These are phyloP conservation scores for Laticauda colubrina DNA, from an alignment of 2,113 vertebrate genomes.

Conservation along the genomic window DNA sequence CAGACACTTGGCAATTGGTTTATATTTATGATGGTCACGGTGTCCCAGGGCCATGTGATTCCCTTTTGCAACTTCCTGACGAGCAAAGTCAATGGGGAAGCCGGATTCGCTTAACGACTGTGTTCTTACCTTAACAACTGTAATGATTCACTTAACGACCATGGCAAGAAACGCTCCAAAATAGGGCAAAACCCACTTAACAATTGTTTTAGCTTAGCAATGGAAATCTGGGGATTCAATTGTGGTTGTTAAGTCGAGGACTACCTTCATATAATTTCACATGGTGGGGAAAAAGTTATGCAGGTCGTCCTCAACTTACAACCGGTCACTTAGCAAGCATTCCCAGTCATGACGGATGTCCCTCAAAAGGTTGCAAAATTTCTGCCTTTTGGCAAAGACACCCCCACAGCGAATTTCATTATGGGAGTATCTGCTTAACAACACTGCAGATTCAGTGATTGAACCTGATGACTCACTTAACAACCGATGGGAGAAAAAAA, in stretches of 20 bases:
- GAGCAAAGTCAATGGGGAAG: too few relatives aligned
- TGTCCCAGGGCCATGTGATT: too few relatives aligned
- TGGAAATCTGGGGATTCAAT: background rate
- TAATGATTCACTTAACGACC: background rate
- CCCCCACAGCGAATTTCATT: too few relatives aligned
- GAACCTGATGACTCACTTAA: background rate
- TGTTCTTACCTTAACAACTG: background rate
- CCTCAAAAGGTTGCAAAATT: background rate
- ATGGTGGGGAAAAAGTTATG: too few relatives aligned
- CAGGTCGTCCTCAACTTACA: too few relatives aligned
- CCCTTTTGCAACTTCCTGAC: too few relatives aligned
- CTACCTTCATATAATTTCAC: too few relatives aligned
- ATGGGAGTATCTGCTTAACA: too few relatives aligned
- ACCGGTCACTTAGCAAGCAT: background rate
- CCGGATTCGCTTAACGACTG: too few relatives aligned
- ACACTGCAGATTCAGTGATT: background rate
- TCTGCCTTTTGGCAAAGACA: too few relatives aligned
- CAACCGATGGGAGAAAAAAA: background rate
- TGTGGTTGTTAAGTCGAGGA: background rate
- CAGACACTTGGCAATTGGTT: too few relatives aligned
- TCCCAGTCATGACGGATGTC: background rate
- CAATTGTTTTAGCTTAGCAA: background rate
- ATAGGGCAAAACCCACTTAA: background rate
- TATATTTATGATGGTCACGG: too few relatives aligned
- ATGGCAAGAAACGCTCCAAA: background rate